Base-by-base conservation (phyloP, 2,113 vertebrate species). In the Ancistrus triradiatus region DNA sequence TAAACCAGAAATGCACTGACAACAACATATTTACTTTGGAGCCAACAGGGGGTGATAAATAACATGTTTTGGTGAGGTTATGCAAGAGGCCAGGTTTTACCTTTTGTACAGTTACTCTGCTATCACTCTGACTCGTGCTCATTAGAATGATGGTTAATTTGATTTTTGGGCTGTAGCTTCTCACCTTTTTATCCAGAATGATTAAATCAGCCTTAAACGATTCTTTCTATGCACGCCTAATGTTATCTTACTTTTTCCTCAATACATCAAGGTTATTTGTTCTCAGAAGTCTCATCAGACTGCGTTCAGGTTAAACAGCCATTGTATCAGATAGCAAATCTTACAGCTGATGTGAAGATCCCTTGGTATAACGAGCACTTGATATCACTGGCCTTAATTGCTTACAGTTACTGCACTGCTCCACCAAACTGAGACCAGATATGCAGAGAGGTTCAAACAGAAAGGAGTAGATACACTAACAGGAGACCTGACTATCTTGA, bases 401-500 rank as follows among this genome's bases (percentile, higher is more conserved):
- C 57, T 5, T 67, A 63, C 38, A 31, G 27, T 13, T 72, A 69
- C n/a, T 44, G 4, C 7, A 42, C 1, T 11, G 1, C 2, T 35
- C 4, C n/a, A 0, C 75, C 69, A 27, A 50, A 3, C 7, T n/a
- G 68, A 73, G 25, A 0, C 42, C 1, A 50, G 28, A 19, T 59
- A 63, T 25, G 1, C 11, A 8, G 6, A 28, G 0, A 6, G 17
- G 37, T 68, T 74, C 14, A 43, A 25, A 2, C 21, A 71, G 27
- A 66, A 2, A 15, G 50, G 44, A 21, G 8, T 8, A 0, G 15
- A 24, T 28, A 61, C 11, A 11, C 1, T 46, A 27, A 72, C 1
- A 10, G 82, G 81, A 71, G 17, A 47, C 11, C 72, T 86, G 55
- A 62, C 14, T 0, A 73, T 87, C n/a, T 3, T 1, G 33, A 50